phyloP scores from a whole-genome alignment of 2,888 invertebrate species.

The Habrosyne pyritoides region DNA sequence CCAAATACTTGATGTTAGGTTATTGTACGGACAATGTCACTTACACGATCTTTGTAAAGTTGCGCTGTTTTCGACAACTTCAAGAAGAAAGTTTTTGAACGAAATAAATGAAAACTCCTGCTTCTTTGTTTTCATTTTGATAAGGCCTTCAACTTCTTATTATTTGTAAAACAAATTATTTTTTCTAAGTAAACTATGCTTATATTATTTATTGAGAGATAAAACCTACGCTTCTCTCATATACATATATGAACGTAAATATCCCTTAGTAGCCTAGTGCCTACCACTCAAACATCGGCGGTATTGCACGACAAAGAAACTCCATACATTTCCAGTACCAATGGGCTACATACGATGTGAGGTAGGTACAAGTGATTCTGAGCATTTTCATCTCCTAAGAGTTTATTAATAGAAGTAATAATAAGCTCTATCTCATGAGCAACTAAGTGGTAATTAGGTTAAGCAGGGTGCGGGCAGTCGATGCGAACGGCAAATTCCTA shows the following conservation, averaged over 20 bases:
- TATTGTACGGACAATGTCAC: slow-evolving; percentile 53
- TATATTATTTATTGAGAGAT: too few relatives aligned
- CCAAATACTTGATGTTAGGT: slow-evolving; percentile 36
- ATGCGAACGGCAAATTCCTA: slow-evolving; percentile 71
- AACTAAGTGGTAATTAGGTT: slow-evolving; percentile 66
- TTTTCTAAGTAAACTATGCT: too few relatives aligned
- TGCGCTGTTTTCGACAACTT: slow-evolving; percentile 31
- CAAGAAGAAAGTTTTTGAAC: slow-evolving; percentile 31
- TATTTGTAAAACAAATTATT: not conserved
- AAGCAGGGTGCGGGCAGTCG: slow-evolving; percentile 57
- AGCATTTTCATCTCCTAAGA: not conserved
- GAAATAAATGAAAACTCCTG: slow-evolving; percentile 29
- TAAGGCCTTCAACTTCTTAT: slow-evolving; percentile 9
- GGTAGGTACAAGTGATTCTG: too few relatives aligned
- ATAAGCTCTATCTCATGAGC: slow-evolving; percentile 48
- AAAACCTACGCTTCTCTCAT: too few relatives aligned
- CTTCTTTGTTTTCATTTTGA: slow-evolving; percentile 24
- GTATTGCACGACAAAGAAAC: too few relatives aligned
- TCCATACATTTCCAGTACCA: too few relatives aligned
- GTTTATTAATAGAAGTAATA: slow-evolving; percentile 44
- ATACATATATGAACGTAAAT: too few relatives aligned
- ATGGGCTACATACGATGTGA: too few relatives aligned
- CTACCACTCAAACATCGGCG: too few relatives aligned
- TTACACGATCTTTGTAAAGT: slow-evolving; percentile 36
- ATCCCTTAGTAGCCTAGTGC: too few relatives aligned